A percentile compares a stretch with the other conserved stretches of the same genome.
These are phyloP conservation scores for Myotis lucifugus DNA, from an alignment of 2,113 vertebrate species.

Conservation along the genomic window DNA sequence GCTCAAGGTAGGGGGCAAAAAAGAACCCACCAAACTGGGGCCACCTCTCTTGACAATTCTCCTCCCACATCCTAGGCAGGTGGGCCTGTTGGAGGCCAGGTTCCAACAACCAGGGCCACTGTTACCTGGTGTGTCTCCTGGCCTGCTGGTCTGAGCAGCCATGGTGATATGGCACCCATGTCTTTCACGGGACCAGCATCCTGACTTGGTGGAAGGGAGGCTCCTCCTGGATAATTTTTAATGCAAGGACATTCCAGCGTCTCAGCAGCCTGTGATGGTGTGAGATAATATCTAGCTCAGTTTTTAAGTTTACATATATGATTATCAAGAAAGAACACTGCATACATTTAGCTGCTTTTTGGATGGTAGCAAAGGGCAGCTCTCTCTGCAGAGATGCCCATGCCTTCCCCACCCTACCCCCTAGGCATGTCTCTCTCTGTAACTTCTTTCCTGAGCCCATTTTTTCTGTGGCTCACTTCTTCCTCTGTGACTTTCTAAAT, in stretches of 20 bases:
- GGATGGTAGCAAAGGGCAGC: constrained; percentile 11
- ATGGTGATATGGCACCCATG: background rate
- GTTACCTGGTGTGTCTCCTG: background rate
- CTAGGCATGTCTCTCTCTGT: background rate
- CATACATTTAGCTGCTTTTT: background rate
- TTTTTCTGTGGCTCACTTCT: background rate
- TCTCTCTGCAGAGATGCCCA: background rate
- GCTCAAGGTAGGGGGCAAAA: background rate
- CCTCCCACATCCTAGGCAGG: background rate
- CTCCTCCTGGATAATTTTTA: background rate
- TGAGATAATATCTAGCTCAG: background rate
- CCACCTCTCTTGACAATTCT: background rate
- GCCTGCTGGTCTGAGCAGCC: background rate
- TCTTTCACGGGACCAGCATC: background rate
- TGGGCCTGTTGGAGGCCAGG: background rate
- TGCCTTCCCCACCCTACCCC: background rate
- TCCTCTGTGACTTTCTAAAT: background rate
- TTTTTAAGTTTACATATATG: background rate
- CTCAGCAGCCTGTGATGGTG: background rate
- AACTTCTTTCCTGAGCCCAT: background rate
- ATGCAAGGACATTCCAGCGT: background rate
- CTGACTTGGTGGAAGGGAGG: background rate
- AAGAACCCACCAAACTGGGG: background rate
- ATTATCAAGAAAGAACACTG: constrained; percentile 20
- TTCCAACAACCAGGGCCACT: background rate